These are phyloP conservation scores for Tetheella fluctuosa DNA, from an alignment of 2,888 invertebrate species.

Conservation along the genomic window DNA sequence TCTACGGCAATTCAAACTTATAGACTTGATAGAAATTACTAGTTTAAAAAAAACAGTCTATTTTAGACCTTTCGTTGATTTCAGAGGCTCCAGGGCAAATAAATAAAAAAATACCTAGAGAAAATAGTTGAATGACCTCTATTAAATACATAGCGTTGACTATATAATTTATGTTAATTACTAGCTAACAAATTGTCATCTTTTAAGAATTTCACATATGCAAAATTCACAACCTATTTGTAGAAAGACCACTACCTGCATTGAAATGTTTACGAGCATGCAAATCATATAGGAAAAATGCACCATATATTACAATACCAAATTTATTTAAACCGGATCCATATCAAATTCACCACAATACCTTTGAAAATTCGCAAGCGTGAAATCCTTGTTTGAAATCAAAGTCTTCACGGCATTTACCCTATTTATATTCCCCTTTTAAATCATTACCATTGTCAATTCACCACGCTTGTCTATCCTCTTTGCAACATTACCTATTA, in stretches of 20 bases:
- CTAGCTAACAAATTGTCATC: too few species aligned
- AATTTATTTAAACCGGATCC: slow-evolving; percentile 48
- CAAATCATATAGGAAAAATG: slow-evolving; percentile 33
- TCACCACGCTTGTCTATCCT: slow-evolving; percentile 71
- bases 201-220: too few species aligned
- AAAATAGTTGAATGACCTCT: too few species aligned
- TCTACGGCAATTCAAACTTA: not conserved
- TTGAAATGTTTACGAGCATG: slow-evolving; percentile 7
- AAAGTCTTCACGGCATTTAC: slow-evolving; percentile 75
- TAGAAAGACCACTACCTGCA: too few species aligned
- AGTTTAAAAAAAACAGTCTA: too few species aligned
- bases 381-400: slow-evolving; percentile 81
- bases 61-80: too few species aligned
- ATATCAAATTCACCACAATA: slow-evolving; percentile 66
- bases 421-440: slow-evolving; percentile 75
- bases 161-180: too few species aligned
- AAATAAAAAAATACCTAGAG: too few species aligned
- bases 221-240: too few species aligned
- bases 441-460: slow-evolving; percentile 77
- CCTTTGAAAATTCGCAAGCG: slow-evolving; percentile 61
- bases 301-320: slow-evolving; percentile 40
- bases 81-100: too few species aligned
- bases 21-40: not conserved
- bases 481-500: slow-evolving; percentile 56
- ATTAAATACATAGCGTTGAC: too few species aligned